These are phyloP conservation scores for Borostomias antarcticus DNA, from an alignment of 2,797 vertebrate genomes.

Conservation along the genomic window DNA sequence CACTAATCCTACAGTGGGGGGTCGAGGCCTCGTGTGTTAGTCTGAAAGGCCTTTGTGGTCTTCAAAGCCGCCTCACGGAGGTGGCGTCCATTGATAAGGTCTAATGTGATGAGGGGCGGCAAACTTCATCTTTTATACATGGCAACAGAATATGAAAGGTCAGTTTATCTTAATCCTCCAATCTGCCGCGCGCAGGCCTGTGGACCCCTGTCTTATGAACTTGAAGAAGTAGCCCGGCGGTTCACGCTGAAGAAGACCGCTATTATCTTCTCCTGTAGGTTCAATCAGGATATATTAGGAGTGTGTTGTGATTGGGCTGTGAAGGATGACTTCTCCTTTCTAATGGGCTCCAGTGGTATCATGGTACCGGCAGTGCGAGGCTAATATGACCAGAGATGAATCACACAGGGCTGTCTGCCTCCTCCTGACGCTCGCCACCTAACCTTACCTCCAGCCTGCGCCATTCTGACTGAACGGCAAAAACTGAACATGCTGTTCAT, in stretches of 20 bases:
- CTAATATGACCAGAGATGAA: constrained; percentile 75
- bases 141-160: constrained; percentile 79
- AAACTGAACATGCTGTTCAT: constrained; percentile 48
- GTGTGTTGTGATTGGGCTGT: constrained; percentile 65
- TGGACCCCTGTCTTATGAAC: constrained; percentile 71
- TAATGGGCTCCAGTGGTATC: constrained; percentile 71
- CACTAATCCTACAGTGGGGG: constrained; percentile 74
- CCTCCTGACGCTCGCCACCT: constrained; percentile 55
- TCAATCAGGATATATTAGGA: constrained; percentile 78
- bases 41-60: constrained; percentile 66
- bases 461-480: constrained; percentile 28
- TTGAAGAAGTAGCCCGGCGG: constrained; percentile 77
- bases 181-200: constrained; percentile 73
- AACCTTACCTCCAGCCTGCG: constrained; percentile 40
- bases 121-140: constrained; percentile 81
- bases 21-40: constrained; percentile 67
- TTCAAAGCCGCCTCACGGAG: constrained; percentile 71
- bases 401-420: constrained; percentile 66
- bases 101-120: constrained; percentile 74
- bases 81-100: constrained; percentile 73
- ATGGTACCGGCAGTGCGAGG: constrained; percentile 67
- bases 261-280: constrained; percentile 68
- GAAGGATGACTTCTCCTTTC: constrained; percentile 71
- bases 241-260: constrained; percentile 71
- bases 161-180: constrained; percentile 82